A percentile compares a stretch with the other conserved stretches of the same genome.
Evolutionary conservation across 2,113 vertebrate species (phyloP).

Genomic region (Microcebus griseorufus): DNA sequence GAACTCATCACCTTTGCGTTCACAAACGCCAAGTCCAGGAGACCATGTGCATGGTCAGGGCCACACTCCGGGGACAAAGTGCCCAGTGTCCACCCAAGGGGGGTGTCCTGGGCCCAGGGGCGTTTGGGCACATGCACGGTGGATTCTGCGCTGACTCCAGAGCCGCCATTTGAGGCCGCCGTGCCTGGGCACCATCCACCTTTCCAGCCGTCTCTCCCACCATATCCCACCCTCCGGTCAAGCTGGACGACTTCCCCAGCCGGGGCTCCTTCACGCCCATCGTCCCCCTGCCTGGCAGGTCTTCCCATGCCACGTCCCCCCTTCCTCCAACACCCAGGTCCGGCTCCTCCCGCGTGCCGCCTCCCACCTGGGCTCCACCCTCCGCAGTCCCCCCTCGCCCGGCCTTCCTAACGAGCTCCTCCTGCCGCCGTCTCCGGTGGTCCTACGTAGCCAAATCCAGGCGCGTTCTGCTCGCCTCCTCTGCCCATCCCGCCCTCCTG

Average conservation of each 20-base stretch:
- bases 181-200: neutral
- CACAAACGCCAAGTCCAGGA: neutral
- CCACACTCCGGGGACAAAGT: neutral
- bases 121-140: neutral
- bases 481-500: neutral
- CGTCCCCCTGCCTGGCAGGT: neutral
- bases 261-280: neutral
- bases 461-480: neutral
- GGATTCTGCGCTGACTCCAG: neutral
- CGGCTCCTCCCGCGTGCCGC: neutral
- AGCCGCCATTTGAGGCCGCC: neutral
- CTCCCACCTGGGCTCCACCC: neutral
- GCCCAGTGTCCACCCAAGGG: neutral
- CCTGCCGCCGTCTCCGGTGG: neutral
- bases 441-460: neutral
- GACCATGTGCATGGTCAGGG: neutral
- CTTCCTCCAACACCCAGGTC: neutral
- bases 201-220: neutral
- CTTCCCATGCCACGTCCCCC: neutral
- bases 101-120: neutral
- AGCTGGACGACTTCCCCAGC: neutral
- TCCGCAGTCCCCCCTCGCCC: neutral
- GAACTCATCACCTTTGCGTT: neutral
- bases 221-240: neutral
- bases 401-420: neutral